These are phyloP conservation scores for Sphaeramia orbicularis DNA, from an alignment of 2,797 vertebrate genomes.

Conservation along the genomic window DNA sequence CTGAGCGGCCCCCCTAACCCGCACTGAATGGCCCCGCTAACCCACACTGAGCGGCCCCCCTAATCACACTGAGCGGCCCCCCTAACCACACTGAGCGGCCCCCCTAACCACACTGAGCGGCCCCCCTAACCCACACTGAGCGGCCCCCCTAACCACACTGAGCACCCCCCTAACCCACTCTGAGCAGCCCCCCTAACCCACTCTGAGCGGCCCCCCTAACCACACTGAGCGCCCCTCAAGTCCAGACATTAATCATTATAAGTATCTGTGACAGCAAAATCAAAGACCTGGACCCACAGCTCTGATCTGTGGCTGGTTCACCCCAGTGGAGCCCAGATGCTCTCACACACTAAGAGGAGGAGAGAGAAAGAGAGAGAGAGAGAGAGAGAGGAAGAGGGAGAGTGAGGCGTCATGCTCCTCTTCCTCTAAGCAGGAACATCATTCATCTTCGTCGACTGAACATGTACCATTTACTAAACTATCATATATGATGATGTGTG, in stretches of 20 bases:
- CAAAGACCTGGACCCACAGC: conserved; percentile 76
- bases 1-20: too few species aligned
- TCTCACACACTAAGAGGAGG: conserved; percentile 47
- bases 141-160: too few species aligned
- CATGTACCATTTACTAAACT: conserved; percentile 68
- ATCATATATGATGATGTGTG: conserved; percentile 69
- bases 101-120: too few species aligned
- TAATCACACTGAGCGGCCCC: too few species aligned
- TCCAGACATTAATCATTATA: conserved; percentile 86
- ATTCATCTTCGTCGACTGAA: conserved; percentile 78
- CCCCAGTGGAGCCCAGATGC: conserved; percentile 63
- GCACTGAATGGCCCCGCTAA: too few species aligned
- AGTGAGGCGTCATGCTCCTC: conserved; percentile 29
- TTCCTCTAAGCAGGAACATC: conserved; percentile 52
- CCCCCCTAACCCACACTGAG: too few species aligned
- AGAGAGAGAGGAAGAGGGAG: conserved; percentile 24
- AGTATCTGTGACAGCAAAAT: conserved; percentile 85
- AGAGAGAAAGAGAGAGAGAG: conserved; percentile 40
- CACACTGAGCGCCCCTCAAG: conserved; percentile 78
- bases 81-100: too few species aligned
- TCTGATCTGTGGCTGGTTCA: conserved; percentile 58
- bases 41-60: too few species aligned
- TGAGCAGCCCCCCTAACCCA: too few species aligned
- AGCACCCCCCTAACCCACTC: too few species aligned
- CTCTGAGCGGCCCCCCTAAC: conserved; percentile 80